Base-by-base conservation (phyloP, 2,888 invertebrate genomes). In the Chrysolina americana region DNA sequence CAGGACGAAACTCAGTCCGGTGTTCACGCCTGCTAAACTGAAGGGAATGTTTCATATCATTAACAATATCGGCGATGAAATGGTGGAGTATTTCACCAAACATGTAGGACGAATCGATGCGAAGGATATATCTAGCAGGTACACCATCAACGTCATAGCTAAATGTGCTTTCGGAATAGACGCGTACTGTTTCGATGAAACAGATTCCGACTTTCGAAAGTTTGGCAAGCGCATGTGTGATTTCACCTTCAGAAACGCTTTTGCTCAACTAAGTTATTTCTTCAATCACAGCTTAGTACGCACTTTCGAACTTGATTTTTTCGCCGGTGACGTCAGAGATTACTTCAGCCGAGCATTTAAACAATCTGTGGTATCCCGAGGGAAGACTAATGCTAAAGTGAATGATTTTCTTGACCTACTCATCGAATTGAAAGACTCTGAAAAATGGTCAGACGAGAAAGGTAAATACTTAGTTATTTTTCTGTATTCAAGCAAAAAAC, bases 341-440 rank as follows among this genome's bases (percentile, higher is more conserved):
- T 86, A 85, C 80, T 80, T 88, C 64, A 53, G 76, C 10, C 75
- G 74, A 11, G 81, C 83, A 53, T 86, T 88, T 53, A 81, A 77
- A 68, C 76, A 83, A 0, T 81, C 85, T 0, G 81, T 87, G 2
- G 71, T 79, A 41, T 64, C 21, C 56, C 80, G n/a, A 79, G 87
- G 71, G 68, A 15, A 70, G 68, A 82, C 53, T 56, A 8, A 71
- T 75, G 23, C 65, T 89, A n/a, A n/a, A n/a, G n/a, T n/a, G n/a
- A n/a, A n/a, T n/a, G n/a, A n/a, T n/a, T n/a, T n/a, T n/a, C n/a
- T 92, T 6, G 91, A 91, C 83, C 89, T 91, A 21, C 47, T 80
- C 48, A 50, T 73, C 2, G 79, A 80, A 44, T 19, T 76, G 36
- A 70, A 72, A 63, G 73, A 71, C 53, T 73, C 76, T 13, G 10